Evolutionary conservation across 37 sponge, comb jelly and placozoan species (phyloP), one percentile per base, ranked within the genome.

Genomic region (Axinella damicornis): DNA sequence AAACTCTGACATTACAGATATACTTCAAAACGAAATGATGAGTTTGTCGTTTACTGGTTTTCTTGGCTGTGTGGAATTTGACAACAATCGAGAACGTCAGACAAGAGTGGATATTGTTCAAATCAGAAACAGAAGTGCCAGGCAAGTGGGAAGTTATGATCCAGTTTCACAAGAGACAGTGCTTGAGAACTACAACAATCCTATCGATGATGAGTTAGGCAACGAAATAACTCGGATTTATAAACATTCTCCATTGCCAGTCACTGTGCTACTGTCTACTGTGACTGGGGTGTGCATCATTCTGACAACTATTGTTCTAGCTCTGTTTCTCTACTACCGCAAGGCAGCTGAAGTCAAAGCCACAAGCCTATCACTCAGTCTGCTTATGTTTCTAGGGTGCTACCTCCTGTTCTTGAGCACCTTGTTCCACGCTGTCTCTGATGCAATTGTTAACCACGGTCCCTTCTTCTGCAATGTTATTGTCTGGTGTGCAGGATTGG

Each of bases 311-410:
- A 40, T 61, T 0, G 13, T 73, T 17, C 27, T 83, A 39, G 33
- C 57, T 19, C 59, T 71, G 21, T 37, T 60, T 18, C 39, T 83
- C 31, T 71, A 71, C 46, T 73, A 73, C 33, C 71, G 83, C 33
- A 62, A 34, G 1, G 52, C 63, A 39, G 52, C 67, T 5, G 76
- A 63, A 70, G 65, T 84, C 65, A 84, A 84, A 65, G 85, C 85
- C 24, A 65, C 85, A 19, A 76, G 76, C 53, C 56, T 34, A 37
- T 32, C 18, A 15, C 55, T 84, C 54, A 76, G 76, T 33, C 55
- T 84, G 13, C 32, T 72, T 46, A 83, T 73, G 65, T 73, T 73
- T 59, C 25, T 57, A 19, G 74, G 83, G 5, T 83, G 83, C 83
- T 84, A 76, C 30, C 57, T 64, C 21, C 40, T 65, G 4, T 41